phyloP scores from a whole-genome alignment of 2,797 vertebrate genomes.

The Garrulus glandarius region DNA sequence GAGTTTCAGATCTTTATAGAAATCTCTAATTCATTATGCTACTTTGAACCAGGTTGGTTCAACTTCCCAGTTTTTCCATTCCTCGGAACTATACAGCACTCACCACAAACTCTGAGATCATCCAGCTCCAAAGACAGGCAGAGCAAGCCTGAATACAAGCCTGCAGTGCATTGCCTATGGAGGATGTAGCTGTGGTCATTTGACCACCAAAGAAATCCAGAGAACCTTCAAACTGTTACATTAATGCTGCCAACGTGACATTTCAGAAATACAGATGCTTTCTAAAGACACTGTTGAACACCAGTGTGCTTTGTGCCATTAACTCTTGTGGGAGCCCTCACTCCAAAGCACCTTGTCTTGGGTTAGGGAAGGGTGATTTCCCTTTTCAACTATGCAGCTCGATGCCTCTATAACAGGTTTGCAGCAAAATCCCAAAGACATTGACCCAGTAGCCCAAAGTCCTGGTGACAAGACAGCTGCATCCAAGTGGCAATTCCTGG shows the following conservation, averaged over 20 bases:
- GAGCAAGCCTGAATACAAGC: neutral
- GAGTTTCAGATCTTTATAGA: neutral
- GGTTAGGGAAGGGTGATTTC: neutral
- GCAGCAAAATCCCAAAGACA: neutral
- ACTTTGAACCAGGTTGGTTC: neutral
- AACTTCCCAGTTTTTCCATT: neutral
- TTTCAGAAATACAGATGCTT: neutral
- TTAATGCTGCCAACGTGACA: neutral
- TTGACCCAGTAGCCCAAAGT: neutral
- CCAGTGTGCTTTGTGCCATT: neutral
- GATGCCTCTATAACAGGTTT: neutral
- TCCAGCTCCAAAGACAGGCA: neutral
- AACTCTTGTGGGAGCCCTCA: neutral
- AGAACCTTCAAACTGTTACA: neutral
- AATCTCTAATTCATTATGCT: neutral
- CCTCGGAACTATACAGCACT: neutral
- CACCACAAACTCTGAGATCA: neutral
- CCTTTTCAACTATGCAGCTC: neutral
- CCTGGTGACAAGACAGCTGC: fast-evolving
- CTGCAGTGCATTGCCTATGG: too few species aligned
- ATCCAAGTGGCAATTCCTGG: neutral
- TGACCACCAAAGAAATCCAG: neutral
- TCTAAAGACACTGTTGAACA: neutral
- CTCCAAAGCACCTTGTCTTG: neutral
- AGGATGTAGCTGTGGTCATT: neutral